Evolutionary conservation across 1,140 invertebrate genomes (phyloP), one percentile per base, ranked within the genome.

Genomic region (Nomia melanderi): DNA sequence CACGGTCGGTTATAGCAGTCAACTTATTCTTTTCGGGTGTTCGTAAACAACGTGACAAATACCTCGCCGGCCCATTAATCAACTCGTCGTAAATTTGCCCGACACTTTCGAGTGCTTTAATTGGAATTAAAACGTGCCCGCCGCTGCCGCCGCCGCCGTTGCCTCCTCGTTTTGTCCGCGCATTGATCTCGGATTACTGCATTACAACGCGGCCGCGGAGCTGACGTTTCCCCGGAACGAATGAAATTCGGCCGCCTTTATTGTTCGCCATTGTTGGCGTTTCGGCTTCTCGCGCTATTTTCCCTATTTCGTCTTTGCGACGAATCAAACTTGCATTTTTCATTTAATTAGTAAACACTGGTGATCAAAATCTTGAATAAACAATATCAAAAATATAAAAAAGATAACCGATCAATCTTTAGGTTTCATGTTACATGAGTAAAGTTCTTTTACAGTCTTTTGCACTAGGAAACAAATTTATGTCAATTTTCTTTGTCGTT

Each of bases 11-110:
- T 81, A 79, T 84, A 84, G 57, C 75, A 77, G 81, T 79, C 77
- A 80, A 82, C 71, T 82, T 79, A 82, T 79, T 77, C 70, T 74
- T 44, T 82, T 79, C 77, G 64, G 60, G n/a, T 60, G 79, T 69
- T 82, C 63, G 80, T 74, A 74, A 82, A 84, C 69, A 84, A 71
- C 80, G 77, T 78, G 70, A 82, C 76, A 85, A 82, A 85, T 84
- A 75, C 63, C 64, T 67, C 33, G 53, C 33, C 5, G 20, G 56
- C 14, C 65, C 64, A 74, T 84, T 81, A 85, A 81, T 84, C 75
- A 81, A 64, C 56, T 67, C 60, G 41, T 56, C 70, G 47, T 74
- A 62, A 75, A 84, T 84, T 64, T 59, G 72, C 31, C 62, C 47
- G 25, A 17, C 56, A 23, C 17, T 59, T n/a, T 60, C 54, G 79